These are phyloP conservation scores for Hippocampus zosterae DNA, from an alignment of 2,113 vertebrate genomes.

Conservation along the genomic window DNA sequence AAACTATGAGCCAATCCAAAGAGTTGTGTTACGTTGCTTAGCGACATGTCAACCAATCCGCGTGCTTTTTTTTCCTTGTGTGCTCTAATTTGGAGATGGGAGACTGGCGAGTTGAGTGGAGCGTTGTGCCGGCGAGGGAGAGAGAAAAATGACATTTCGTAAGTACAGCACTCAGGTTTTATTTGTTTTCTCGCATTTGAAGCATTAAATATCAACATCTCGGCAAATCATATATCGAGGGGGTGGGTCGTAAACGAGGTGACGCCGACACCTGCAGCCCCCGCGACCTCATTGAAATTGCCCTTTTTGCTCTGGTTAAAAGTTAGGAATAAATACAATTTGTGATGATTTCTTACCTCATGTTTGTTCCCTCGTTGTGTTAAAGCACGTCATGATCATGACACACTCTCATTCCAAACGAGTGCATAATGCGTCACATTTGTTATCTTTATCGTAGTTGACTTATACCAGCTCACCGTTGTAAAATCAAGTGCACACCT, in stretches of 20 bases:
- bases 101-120: background rate
- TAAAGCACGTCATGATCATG: background rate
- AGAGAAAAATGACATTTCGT: background rate
- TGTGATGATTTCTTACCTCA: slow-evolving; percentile 3
- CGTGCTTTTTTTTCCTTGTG: slow-evolving; percentile 39
- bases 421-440: background rate
- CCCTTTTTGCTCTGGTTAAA: background rate
- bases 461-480: background rate
- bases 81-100: slow-evolving; percentile 4
- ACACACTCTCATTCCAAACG: background rate
- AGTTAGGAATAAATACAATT: background rate
- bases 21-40: slow-evolving; percentile 58
- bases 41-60: slow-evolving; percentile 61
- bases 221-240: background rate
- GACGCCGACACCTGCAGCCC: background rate
- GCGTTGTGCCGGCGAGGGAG: background rate
- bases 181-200: background rate
- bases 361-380: background rate
- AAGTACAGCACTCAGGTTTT: background rate
- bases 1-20: slow-evolving; percentile 51
- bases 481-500: background rate
- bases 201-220: background rate
- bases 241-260: background rate
- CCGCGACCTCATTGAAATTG: background rate
- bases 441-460: background rate